phyloP scores from a whole-genome alignment of 2,113 vertebrate genomes.

The Petrocephalus microphthalmus region DNA sequence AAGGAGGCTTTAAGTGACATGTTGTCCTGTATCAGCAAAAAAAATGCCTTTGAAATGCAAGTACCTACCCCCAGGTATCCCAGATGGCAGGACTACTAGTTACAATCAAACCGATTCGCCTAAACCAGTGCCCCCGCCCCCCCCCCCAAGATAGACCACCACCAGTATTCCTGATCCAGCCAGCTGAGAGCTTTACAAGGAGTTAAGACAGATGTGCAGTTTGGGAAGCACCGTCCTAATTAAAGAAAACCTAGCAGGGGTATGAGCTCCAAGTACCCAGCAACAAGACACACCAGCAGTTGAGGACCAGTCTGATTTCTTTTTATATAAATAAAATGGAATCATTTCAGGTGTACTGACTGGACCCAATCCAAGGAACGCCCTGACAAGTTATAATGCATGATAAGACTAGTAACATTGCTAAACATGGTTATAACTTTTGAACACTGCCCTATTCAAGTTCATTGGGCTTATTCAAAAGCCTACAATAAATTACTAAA shows the following conservation, averaged over 20 bases:
- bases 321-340: slow-evolving; percentile 23
- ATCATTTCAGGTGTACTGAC: slow-evolving; percentile 27
- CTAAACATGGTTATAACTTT: slow-evolving; percentile 41
- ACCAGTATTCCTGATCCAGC: not conserved
- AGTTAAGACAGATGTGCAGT: not conserved
- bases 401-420: slow-evolving; percentile 34
- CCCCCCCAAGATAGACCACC: not conserved
- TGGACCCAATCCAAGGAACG: slow-evolving; percentile 22
- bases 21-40: not conserved
- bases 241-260: not conserved
- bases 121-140: not conserved
- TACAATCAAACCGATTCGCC: not conserved
- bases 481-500: slow-evolving; percentile 77
- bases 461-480: slow-evolving; percentile 53
- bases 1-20: not conserved
- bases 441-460: slow-evolving; percentile 49
- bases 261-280: not conserved
- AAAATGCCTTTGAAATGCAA: not conserved
- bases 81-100: not conserved
- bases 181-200: not conserved
- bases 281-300: slow-evolving; percentile 19
- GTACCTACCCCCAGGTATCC: not conserved
- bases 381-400: slow-evolving; percentile 40
- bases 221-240: not conserved
- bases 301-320: slow-evolving; percentile 33